Evolutionary conservation across 2,797 vertebrate species (phyloP).

Genomic region (Karalla daura): DNA sequence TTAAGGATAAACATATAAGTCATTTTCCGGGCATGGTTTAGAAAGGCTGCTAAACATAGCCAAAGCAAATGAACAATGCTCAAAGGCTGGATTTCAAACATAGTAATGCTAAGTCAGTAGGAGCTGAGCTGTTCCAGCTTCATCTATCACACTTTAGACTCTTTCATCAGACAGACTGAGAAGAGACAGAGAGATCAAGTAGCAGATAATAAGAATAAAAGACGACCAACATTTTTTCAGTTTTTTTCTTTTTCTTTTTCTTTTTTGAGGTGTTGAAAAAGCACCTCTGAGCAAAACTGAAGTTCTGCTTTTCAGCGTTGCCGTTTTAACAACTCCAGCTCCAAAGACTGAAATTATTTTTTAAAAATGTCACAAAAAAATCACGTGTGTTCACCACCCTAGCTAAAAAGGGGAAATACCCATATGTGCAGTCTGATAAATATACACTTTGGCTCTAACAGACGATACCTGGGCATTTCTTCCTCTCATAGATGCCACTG

Average conservation of each 20-base stretch:
- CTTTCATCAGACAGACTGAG: too few relatives aligned
- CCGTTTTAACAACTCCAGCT: constrained; percentile 46
- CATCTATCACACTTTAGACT: too few relatives aligned
- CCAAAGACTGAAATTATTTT: constrained; percentile 19
- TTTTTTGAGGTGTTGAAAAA: constrained; percentile 11
- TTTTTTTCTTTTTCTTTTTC: constrained; percentile 10
- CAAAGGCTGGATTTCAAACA: neutral
- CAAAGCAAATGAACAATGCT: neutral
- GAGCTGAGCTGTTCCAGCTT: neutral
- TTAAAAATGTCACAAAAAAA: constrained; percentile 34
- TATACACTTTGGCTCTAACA: neutral
- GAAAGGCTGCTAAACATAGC: neutral
- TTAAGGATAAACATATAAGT: neutral
- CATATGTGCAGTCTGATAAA: constrained; percentile 21
- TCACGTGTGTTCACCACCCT: constrained; percentile 7
- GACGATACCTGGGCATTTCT: neutral
- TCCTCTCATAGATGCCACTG: neutral
- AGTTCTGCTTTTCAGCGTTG: constrained; percentile 58
- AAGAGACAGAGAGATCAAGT: neutral
- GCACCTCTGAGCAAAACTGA: neutral
- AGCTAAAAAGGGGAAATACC: constrained; percentile 38
- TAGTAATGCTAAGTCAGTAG: too few relatives aligned
- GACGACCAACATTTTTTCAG: neutral
- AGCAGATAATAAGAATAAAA: neutral
- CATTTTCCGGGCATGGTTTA: neutral